Percentiles rank a stretch among this genome's conserved stretches.
Evolutionary conservation across 2,888 invertebrate species (phyloP).

Genomic region (Tachina fera): DNA sequence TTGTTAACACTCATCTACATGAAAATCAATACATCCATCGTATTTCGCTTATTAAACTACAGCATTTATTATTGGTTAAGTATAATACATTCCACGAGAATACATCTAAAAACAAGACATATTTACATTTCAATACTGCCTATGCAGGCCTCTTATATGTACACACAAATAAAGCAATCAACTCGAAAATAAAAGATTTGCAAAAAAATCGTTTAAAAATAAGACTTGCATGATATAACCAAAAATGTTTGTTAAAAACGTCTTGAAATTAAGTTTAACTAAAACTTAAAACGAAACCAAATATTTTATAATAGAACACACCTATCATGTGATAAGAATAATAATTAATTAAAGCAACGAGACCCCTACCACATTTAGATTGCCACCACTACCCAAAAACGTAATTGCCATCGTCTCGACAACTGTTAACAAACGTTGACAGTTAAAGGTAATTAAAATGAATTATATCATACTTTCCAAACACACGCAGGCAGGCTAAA

Average conservation of each 20-base stretch:
- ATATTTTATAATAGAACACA: conserved; percentile 69
- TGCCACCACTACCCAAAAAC: not conserved
- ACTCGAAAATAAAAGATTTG: conserved; percentile 58
- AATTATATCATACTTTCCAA: conserved; percentile 1
- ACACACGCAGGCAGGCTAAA: not conserved
- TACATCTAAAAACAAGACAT: too few species aligned
- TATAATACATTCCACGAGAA: too few species aligned
- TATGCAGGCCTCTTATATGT: too few species aligned
- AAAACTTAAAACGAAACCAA: conserved; percentile 26
- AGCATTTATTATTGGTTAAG: too few species aligned
- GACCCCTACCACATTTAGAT: conserved; percentile 6
- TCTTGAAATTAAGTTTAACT: conserved; percentile 38
- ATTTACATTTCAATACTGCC: too few species aligned
- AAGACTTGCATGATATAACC: conserved; percentile 65
- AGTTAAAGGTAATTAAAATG: conserved; percentile 34
- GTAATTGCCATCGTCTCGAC: not conserved
- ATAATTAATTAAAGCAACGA: conserved; percentile 63
- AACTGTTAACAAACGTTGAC: not conserved
- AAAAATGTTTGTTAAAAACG: conserved; percentile 37
- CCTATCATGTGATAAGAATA: conserved; percentile 66
- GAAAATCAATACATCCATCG: too few species aligned
- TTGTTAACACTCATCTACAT: too few species aligned
- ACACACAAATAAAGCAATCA: conserved; percentile 21
- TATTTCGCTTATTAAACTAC: too few species aligned
- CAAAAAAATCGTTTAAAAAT: conserved; percentile 53